phyloP scores from a whole-genome alignment of 2,113 vertebrate genomes.

The Tinamus guttatus region DNA sequence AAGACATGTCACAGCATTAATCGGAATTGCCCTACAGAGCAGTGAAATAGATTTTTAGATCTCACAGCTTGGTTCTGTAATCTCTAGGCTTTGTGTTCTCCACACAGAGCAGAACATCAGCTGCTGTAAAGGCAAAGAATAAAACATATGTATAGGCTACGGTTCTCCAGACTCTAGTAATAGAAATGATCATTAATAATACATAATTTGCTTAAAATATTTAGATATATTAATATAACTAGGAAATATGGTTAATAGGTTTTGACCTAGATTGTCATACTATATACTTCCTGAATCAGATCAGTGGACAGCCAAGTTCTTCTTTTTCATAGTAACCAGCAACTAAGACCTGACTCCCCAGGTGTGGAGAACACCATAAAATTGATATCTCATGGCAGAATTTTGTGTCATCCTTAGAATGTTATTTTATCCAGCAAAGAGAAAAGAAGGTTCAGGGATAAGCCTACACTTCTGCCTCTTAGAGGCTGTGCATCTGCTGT shows the following conservation, averaged over 20 bases:
- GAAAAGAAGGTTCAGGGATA: neutral
- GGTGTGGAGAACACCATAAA: neutral
- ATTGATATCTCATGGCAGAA: neutral
- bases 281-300: neutral
- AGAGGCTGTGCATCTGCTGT: neutral
- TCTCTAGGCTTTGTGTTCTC: neutral
- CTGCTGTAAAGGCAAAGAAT: neutral
- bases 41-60: neutral
- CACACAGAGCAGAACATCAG: neutral
- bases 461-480: neutral
- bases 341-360: neutral
- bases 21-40: neutral
- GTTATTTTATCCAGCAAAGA: neutral
- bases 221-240: neutral
- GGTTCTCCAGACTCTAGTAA: neutral
- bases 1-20: neutral
- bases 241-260: neutral
- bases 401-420: neutral
- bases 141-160: neutral
- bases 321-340: neutral
- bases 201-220: neutral
- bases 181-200: neutral
- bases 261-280: neutral
- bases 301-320: neutral
- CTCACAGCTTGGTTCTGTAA: neutral